Percentiles rank a stretch among this genome's conserved stretches.
These are phyloP conservation scores for Xestia sexstrigata DNA, from an alignment of 2,888 invertebrate genomes.

Conservation along the genomic window DNA sequence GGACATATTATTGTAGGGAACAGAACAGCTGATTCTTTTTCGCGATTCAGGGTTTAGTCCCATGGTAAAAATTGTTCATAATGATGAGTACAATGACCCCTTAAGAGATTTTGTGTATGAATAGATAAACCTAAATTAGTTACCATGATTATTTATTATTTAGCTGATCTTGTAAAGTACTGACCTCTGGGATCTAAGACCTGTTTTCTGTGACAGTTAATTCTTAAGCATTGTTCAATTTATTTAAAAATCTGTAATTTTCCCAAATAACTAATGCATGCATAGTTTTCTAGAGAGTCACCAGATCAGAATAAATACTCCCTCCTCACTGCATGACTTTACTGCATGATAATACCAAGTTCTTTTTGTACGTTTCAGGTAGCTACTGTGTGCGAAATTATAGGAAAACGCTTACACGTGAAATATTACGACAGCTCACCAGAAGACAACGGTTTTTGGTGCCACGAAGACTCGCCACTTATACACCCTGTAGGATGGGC, in stretches of 20 bases:
- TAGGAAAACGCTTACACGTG: constrained; percentile 97
- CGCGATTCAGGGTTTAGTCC: too few relatives aligned
- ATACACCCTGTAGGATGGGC: constrained; percentile 99
- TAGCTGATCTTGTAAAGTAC: background rate
- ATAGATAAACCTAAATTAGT: background rate
- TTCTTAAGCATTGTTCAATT: background rate
- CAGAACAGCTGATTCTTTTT: too few relatives aligned
- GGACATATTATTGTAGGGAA: too few relatives aligned
- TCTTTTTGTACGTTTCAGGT: constrained; percentile 85
- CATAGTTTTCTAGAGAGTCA: background rate
- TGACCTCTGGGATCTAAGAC: background rate
- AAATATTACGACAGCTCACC: constrained; percentile 96
- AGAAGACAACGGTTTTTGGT: constrained; percentile 98
- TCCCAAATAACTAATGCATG: background rate
- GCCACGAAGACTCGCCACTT: constrained; percentile 98
- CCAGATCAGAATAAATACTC: background rate
- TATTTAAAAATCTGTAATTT: background rate
- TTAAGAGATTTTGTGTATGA: too few relatives aligned
- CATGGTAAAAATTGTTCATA: too few relatives aligned
- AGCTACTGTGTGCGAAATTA: constrained; percentile 96
- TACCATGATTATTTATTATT: background rate
- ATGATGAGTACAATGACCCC: too few relatives aligned
- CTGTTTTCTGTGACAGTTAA: background rate
- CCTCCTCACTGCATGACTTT: background rate
- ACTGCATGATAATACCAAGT: background rate